phyloP scores from a whole-genome alignment of 2,888 invertebrate species.

The Phymatocera aterrima region DNA sequence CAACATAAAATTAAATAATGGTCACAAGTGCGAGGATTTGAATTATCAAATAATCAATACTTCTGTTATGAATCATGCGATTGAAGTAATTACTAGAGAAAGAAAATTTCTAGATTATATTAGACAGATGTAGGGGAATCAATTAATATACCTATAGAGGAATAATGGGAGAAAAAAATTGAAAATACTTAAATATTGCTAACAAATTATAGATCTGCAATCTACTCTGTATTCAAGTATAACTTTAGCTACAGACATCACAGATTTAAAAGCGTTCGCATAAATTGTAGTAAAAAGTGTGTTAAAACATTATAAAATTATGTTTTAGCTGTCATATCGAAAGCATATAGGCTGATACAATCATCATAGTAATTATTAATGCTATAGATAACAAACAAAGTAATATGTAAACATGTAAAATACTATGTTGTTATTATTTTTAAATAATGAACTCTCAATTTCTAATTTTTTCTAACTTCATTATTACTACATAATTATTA shows the following conservation, averaged over 20 bases:
- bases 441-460: slow-evolving; percentile 1
- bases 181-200: background rate
- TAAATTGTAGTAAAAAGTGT: too few relatives aligned
- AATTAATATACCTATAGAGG: background rate
- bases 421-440: too few relatives aligned
- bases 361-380: slow-evolving; percentile 26
- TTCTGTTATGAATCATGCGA: background rate
- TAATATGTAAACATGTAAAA: background rate
- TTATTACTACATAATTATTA: background rate
- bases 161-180: background rate
- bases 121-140: background rate
- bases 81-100: background rate
- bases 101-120: background rate
- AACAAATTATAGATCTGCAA: background rate
- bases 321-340: slow-evolving; percentile 32
- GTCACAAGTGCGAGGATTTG: too few relatives aligned
- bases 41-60: background rate
- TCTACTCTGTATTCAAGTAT: background rate
- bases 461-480: background rate
- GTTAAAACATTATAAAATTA: slow-evolving; percentile 20
- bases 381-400: too few relatives aligned
- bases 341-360: slow-evolving; percentile 21
- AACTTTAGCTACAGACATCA: background rate
- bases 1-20: too few relatives aligned
- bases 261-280: background rate